phyloP scores from a whole-genome alignment of 2,113 vertebrate genomes.

The Alectura lathami region DNA sequence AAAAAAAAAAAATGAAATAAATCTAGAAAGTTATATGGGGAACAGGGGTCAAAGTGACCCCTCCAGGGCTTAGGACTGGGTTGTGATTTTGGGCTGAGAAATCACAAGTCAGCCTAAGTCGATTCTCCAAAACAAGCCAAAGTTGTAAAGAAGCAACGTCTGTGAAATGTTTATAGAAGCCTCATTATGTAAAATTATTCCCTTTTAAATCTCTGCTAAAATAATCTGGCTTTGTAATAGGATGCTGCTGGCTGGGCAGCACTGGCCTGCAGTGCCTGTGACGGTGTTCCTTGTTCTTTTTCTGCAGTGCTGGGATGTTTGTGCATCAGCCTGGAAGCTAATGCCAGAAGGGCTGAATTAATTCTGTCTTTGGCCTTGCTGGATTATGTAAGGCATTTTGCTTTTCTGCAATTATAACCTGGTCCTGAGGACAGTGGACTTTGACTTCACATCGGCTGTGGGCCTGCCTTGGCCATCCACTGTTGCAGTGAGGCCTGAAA shows the following conservation, averaged over 20 bases:
- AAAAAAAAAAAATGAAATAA: neutral
- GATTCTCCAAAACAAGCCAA: neutral
- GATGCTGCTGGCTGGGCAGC: neutral
- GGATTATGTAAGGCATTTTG: neutral
- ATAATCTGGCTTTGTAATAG: neutral
- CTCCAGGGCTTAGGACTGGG: neutral
- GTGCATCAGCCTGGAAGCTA: neutral
- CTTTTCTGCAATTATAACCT: neutral
- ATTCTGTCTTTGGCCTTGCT: neutral
- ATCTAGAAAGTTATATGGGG: neutral
- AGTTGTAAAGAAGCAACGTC: neutral
- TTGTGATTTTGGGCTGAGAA: neutral
- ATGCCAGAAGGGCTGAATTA: neutral
- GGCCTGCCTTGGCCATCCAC: accelerated
- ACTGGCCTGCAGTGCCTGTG: neutral
- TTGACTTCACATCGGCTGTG: neutral
- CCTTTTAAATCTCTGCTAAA: neutral
- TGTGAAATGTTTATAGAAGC: neutral
- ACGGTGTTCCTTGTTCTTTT: neutral
- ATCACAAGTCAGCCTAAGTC: neutral
- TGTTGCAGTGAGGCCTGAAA: neutral
- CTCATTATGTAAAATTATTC: neutral
- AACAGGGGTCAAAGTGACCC: neutral
- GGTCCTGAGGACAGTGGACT: neutral
- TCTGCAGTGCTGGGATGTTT: neutral